Base-by-base conservation (phyloP, 2,113 vertebrate genomes). In the Channa argus region DNA sequence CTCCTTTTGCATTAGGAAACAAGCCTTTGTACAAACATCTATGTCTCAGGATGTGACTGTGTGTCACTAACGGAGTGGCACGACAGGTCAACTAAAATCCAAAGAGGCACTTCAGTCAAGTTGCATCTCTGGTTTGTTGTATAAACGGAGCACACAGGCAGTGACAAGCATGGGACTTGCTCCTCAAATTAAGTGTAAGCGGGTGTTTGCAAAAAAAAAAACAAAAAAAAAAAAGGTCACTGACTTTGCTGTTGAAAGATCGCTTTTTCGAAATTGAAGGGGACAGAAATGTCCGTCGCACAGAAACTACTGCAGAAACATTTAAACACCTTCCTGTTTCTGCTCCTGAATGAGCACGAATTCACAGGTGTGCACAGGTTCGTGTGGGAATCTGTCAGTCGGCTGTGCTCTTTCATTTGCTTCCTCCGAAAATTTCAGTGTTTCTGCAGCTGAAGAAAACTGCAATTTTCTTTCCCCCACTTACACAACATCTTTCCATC, bases 101-200 rank as follows among this genome's bases (percentile, higher is more conserved):
- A 80, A 47, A 70, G 77, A 74, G 83, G 66, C 78, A 71, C 74
- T 69, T 74, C 56, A 77, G 88, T 87, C 88, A 63, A 75, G 71
- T 80, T 75, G 76, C 64, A 88, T 87, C 69, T 85, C 82, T 58
- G 72, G 60, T 78, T 72, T 71, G 84, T 69, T 70, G 67, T 60
- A 38, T 72, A 66, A 85, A 80, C 55, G 56, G 73, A 78, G 77
- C 60, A 56, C 80, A 85, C 86, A 86, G 56, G 82, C 86, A 72
- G 81, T 82, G 88, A 88, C 87, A 88, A 73, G 83, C 64, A 10
- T 81, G 59, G 70, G 66, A 78, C 62, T 73, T n/a, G 67, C 62
- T 68, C 83, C 79, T 86, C 49, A 86, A 88, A 89, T 88, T 88
- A 89, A 84, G 72, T 76, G 65, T 61, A 71, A 83, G 64, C 36